Evolutionary conservation across 2,113 vertebrate genomes (phyloP), one percentile per base, ranked within the genome.

Genomic region (Apistogramma diplotaenia): DNA sequence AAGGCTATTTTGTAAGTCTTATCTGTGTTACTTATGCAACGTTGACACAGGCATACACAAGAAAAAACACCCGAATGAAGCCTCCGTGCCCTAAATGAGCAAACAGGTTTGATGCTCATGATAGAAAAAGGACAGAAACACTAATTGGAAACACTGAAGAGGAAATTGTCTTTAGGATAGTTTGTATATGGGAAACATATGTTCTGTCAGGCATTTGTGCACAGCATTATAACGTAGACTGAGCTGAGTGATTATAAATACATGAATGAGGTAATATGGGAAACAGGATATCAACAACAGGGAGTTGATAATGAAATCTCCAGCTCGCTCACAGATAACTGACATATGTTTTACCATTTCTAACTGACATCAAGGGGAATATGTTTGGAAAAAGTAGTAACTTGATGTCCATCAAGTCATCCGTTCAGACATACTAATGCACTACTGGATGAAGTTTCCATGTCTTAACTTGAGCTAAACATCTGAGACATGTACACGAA

Each of bases 21-120:
- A 86, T 88, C 88, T 54, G 72, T 84, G 84, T 85, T 87, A 73
- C 85, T 85, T 81, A 81, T 75, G 81, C 86, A 90, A 79, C 75
- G 8, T 21, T 81, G 83, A 89, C 82, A 74, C 70, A 49, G 61
- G 57, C 25, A 43, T 10, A 40, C 31, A 40, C 33, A 37, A 33
- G 3, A 60, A 21, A 55, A 79, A 35, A 65, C 74, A 5, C 46
- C 7, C 65, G 76, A 78, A 46, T 8, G 23, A 67, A 79, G 79
- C 57, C 51, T 74, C 35, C 8, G 56, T 21, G 21, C 56, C n/a
- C 65, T 78, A 37, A 84, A 79, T 73, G 73, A 81, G 43, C 67
- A 12, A 9, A 71, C 74, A 62, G 21, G 56, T 65, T 46, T 60
- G 46, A 85, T 78, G 31, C 46, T 10, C 4, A 23, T 25, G n/a